These are phyloP conservation scores for Phyto melanocephala DNA, from an alignment of 2,888 invertebrate species.

Conservation along the genomic window DNA sequence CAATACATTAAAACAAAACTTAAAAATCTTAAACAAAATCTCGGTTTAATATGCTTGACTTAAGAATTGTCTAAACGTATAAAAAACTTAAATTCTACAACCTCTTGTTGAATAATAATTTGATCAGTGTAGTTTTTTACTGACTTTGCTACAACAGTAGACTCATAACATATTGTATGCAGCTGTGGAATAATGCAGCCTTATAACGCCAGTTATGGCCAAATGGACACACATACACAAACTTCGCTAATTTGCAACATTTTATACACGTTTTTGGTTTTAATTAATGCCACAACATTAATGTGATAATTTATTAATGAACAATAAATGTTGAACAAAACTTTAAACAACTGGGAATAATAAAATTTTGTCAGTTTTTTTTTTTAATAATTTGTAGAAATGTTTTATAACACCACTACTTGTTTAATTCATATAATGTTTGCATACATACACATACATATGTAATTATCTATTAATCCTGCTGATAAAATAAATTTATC, in stretches of 20 bases:
- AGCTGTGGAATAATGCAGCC: conserved; percentile 13
- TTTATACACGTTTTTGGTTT: conserved; percentile 30
- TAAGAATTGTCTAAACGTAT: too few relatives aligned
- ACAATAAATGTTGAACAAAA: conserved; percentile 6
- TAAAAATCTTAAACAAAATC: too few relatives aligned
- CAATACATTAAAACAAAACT: too few relatives aligned
- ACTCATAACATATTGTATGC: background rate
- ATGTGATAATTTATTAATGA: conserved; percentile 38
- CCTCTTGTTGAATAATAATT: too few relatives aligned
- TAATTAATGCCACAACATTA: conserved; percentile 47
- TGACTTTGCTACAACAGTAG: too few relatives aligned
- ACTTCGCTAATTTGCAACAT: conserved; percentile 15
- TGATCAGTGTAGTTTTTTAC: too few relatives aligned
- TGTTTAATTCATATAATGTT: too few relatives aligned
- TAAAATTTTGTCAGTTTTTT: background rate
- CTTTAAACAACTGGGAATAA: background rate
- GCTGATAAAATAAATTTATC: too few relatives aligned
- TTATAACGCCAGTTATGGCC: background rate
- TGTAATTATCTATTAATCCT: too few relatives aligned
- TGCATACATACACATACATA: too few relatives aligned
- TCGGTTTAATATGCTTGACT: too few relatives aligned
- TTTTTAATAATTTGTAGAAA: background rate
- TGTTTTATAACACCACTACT: background rate
- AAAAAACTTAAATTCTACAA: too few relatives aligned
- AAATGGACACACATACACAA: background rate